Percentiles rank a stretch among this genome's conserved stretches.
phyloP scores from a whole-genome alignment of 2,888 invertebrate species.

The Apamea crenata region DNA sequence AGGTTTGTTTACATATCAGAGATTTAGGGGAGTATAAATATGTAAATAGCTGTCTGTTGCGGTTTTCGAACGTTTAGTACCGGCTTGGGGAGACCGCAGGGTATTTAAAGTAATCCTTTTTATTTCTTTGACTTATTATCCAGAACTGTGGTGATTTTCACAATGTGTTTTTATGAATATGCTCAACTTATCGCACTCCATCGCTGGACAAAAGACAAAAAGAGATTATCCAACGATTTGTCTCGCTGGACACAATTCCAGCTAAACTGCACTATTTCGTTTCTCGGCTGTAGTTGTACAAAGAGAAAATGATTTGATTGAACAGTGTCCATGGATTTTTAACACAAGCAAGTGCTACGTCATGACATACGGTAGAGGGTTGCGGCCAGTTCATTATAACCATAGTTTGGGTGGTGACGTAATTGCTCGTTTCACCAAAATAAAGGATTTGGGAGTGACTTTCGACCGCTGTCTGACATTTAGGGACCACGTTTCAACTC shows the following conservation, averaged over 20 bases:
- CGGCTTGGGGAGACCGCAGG: not conserved
- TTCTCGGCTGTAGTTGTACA: not conserved
- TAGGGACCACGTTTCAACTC: no score
- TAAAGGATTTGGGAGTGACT: no score
- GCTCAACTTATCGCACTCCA: not conserved
- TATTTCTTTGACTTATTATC: not conserved
- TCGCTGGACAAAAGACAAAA: not conserved
- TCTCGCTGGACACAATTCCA: not conserved
- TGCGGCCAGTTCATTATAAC: no score
- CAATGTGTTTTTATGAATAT: not conserved
- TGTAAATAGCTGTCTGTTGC: conserved; percentile 19
- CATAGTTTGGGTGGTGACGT: no score
- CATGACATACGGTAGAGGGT: no score
- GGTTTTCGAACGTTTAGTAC: conserved; percentile 20
- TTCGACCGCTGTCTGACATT: no score
- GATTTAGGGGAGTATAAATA: conserved; percentile 9
- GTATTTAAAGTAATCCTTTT: not conserved
- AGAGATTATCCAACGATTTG: not conserved
- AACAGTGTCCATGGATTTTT: not conserved
- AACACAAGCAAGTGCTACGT: no score
- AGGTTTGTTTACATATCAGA: conserved; percentile 27
- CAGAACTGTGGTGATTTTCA: not conserved
- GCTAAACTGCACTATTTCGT: not conserved
- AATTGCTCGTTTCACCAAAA: no score
- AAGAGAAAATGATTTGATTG: not conserved